Conservation (phyloP, 2,888 invertebrate species). For the Clostera curtula region DNA sequence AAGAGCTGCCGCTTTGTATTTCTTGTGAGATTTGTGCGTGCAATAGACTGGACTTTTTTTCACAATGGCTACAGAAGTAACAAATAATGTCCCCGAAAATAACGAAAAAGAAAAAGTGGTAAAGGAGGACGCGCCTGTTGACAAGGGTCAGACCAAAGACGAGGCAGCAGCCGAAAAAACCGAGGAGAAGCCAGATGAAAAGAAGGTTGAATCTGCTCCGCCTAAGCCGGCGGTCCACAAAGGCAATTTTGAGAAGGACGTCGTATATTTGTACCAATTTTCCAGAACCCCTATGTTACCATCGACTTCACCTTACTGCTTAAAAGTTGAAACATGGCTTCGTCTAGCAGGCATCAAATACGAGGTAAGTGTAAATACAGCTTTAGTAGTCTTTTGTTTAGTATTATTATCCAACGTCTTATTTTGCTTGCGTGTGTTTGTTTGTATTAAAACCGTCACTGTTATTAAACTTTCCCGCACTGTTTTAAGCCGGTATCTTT, state of each 20-base stretch:
- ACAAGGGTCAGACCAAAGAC: conserved; percentile 62
- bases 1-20: conserved; percentile 11
- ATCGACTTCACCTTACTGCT: conserved; percentile 92
- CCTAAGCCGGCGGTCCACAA: conserved; percentile 90
- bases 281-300: conserved; percentile 92
- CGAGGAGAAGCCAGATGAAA: conserved; percentile 64
- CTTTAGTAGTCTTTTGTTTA: conserved; percentile 4
- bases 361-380: conserved; percentile 80
- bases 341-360: conserved; percentile 93
- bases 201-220: conserved; percentile 78
- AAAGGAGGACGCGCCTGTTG: conserved; percentile 70
- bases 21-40: conserved; percentile 12
- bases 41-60: conserved; percentile 16
- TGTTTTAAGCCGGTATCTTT: conserved; percentile 17
- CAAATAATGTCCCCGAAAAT: conserved; percentile 79
- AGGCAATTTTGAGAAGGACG: conserved; percentile 91
- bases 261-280: conserved; percentile 96
- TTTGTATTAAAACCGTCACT: neutral
- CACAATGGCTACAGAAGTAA: conserved; percentile 85
- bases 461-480: conserved; percentile 9
- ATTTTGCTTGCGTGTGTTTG: conserved; percentile 20
- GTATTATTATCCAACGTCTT: too few relatives aligned
- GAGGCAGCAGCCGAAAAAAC: conserved; percentile 60
- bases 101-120: conserved; percentile 77
- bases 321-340: conserved; percentile 97